phyloP scores from a whole-genome alignment of 1,140 invertebrate genomes.

The Aphelenchoides avenae region DNA sequence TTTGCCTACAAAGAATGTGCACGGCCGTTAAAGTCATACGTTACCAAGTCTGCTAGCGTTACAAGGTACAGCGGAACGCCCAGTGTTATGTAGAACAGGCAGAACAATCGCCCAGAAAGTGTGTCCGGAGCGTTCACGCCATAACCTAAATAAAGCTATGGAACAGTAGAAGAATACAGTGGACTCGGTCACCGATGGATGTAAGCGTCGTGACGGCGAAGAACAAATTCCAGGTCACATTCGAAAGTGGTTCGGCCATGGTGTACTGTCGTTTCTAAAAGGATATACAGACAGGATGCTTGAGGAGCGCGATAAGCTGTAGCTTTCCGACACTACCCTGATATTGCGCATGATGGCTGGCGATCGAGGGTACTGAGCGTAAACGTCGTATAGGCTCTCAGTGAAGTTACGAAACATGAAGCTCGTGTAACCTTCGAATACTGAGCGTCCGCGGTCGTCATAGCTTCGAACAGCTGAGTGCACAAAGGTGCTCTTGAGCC shows the following conservation, averaged over 20 bases:
- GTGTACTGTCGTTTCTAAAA: too few species aligned
- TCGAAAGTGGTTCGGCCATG: slow-evolving; percentile 32
- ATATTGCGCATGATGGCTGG: slow-evolving; percentile 17
- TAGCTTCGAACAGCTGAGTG: slow-evolving; percentile 3
- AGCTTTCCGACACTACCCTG: slow-evolving; percentile 8
- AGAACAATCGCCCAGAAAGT: slow-evolving; percentile 50
- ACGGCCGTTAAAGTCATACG: too few species aligned
- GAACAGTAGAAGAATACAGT: slow-evolving; percentile 14
- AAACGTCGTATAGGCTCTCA: slow-evolving; percentile 28
- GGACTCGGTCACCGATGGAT: slow-evolving; percentile 32
- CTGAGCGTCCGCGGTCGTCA: slow-evolving; percentile 5
- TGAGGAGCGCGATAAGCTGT: slow-evolving; percentile 6
- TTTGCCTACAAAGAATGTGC: too few species aligned
- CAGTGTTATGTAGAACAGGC: slow-evolving; percentile 50
- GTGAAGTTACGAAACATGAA: too few species aligned
- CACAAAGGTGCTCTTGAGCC: slow-evolving; percentile 15
- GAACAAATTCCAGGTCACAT: slow-evolving; percentile 55
- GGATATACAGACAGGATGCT: too few species aligned
- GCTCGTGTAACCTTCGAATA: slow-evolving; percentile 12
- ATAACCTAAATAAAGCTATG: slow-evolving; percentile 37
- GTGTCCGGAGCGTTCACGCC: slow-evolving; percentile 52
- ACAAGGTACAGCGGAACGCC: slow-evolving; percentile 58
- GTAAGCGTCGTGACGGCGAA: slow-evolving; percentile 55
- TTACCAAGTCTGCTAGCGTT: slow-evolving; percentile 58
- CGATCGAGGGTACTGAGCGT: slow-evolving; percentile 20